Evolutionary conservation across 2,113 vertebrate species (phyloP), one percentile per base, ranked within the genome.

Genomic region (Phalacrocorax carbo): DNA sequence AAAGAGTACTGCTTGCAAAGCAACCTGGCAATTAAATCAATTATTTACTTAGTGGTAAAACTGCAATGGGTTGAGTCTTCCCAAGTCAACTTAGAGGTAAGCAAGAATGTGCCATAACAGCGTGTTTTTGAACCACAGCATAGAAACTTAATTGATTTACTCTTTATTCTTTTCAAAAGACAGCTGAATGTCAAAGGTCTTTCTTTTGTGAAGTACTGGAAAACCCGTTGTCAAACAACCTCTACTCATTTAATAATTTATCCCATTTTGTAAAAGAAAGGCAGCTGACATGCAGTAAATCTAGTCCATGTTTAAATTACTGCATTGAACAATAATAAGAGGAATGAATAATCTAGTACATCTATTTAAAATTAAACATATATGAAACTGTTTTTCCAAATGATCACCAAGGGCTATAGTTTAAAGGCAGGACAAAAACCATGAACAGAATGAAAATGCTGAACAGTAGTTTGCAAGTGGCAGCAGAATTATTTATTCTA

Each of bases 361-460:
- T 98, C 93, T 97, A 98, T 98, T 98, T 98, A 98, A 98, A 98
- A 98, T 98, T 97, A 98, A 98, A 98, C 98, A 98, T 98, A 98
- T 98, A 98, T 98, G 98, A 98, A 98, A 97, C 98, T 96, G 96
- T 97, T 98, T 95, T 96, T 96, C 93, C 96, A 97, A 97, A 98
- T 97, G 95, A 98, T 98, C 97, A 98, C 97, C 97, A 96, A 98
- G 97, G 98, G 98, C 98, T 98, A 97, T 97, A 94, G 97, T 98
- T 98, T 98, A 97, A 98, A 98, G 95, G 95, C 96, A 96, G 97
- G 93, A 96, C 92, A 72, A 95, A 96, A 98, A 92, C 93, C 93
- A 96, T 12, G 92, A 96, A 61, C 92, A 89, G 97, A 98, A 98
- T 97, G 97, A 98, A 97, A 98, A 98, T 97, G 90, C 95, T 18